Conservation (phyloP, 2,888 invertebrate genomes). For the Temnothorax ravouxi region DNA sequence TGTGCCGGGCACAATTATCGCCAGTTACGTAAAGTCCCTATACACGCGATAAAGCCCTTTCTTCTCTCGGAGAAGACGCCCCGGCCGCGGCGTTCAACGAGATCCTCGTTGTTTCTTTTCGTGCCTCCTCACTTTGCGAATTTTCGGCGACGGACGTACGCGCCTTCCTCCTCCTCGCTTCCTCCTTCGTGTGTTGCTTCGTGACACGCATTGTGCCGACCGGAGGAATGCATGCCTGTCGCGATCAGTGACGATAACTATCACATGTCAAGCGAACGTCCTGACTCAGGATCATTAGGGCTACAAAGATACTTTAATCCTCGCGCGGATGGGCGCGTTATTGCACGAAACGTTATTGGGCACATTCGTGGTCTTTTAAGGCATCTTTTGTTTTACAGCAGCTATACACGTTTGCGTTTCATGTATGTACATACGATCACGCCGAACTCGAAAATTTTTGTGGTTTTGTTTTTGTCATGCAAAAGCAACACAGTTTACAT, state of each 20-base stretch:
- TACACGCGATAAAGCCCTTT: slow-evolving; percentile 54
- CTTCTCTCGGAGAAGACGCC: slow-evolving; percentile 32
- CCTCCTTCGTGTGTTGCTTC: neutral
- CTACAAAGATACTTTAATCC: slow-evolving; percentile 48
- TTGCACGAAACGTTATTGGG: slow-evolving; percentile 38
- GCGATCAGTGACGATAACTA: slow-evolving; percentile 51
- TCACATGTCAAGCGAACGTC: slow-evolving; percentile 48
- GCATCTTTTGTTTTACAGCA: slow-evolving; percentile 21
- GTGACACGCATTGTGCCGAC: slow-evolving; percentile 28
- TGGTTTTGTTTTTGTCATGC: neutral
- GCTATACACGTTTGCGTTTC: slow-evolving; percentile 5
- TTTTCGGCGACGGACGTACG: slow-evolving; percentile 43
- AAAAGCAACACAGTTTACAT: neutral
- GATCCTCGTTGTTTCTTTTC: slow-evolving; percentile 65
- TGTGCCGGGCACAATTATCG: slow-evolving; percentile 44
- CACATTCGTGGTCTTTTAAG: slow-evolving; percentile 25
- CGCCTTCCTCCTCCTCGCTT: neutral
- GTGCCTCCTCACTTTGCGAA: slow-evolving; percentile 49
- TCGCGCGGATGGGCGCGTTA: slow-evolving; percentile 39
- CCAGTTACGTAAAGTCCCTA: slow-evolving; percentile 27
- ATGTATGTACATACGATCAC: neutral
- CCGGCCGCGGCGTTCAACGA: slow-evolving; percentile 45
- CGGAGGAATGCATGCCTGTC: slow-evolving; percentile 41
- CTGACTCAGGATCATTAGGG: slow-evolving; percentile 49
- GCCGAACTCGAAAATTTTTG: neutral